Evolutionary conservation across 2,888 invertebrate species (phyloP).

Genomic region (Apamea crenata): DNA sequence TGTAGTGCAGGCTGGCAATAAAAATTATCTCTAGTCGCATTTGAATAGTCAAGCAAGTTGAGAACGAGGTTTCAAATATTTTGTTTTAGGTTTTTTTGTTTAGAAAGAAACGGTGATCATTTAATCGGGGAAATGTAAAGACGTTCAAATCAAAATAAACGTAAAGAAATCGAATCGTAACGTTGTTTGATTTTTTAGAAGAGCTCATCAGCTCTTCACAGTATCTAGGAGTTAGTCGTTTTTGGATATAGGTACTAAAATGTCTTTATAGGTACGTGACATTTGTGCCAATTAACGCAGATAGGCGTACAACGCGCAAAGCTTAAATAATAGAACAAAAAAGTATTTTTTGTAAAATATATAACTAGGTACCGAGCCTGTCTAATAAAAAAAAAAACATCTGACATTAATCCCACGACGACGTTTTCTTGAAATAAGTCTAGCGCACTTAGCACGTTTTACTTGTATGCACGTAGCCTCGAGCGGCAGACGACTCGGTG

Average conservation of each 20-base stretch:
- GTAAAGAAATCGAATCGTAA: too few species aligned
- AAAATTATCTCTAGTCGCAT: too few species aligned
- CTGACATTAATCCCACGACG: background rate
- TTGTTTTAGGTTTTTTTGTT: background rate
- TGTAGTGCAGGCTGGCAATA: background rate
- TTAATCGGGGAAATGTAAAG: background rate
- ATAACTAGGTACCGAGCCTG: background rate
- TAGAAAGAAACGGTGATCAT: background rate
- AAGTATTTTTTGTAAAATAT: background rate
- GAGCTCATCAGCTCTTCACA: background rate
- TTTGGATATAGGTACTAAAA: background rate
- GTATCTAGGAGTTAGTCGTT: background rate
- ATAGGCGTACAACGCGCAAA: background rate
- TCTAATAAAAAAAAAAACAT: background rate
- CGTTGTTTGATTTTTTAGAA: background rate
- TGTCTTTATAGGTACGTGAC: too few species aligned
- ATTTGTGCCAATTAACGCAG: background rate
- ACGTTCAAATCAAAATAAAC: too few species aligned
- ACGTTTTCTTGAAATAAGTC: slow-evolving; percentile 12
- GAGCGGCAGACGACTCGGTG: slow-evolving; percentile 37
- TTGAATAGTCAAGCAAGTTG: background rate
- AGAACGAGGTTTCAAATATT: background rate
- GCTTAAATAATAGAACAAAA: too few species aligned
- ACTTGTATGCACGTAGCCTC: background rate
- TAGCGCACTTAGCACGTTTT: slow-evolving; percentile 36